Conservation (phyloP, 1,140 invertebrate species). For the Trichonephila inaurata region DNA sequence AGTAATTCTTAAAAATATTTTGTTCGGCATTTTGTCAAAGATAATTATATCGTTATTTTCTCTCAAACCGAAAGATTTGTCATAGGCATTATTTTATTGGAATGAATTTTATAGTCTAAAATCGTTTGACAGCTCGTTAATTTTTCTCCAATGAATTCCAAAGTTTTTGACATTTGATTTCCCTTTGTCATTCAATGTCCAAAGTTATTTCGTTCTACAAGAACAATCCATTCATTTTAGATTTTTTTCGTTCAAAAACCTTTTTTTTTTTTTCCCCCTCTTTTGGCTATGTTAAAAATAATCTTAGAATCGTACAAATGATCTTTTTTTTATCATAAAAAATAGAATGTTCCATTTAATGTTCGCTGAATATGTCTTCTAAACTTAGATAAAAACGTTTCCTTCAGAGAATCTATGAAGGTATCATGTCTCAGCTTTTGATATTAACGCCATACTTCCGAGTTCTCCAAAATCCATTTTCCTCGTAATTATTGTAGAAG, state of each 20-base stretch:
- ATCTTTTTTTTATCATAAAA: neutral
- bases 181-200: too few relatives aligned
- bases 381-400: neutral
- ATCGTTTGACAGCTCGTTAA: too few relatives aligned
- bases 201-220: too few relatives aligned
- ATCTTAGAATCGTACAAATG: slow-evolving; percentile 2
- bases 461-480: slow-evolving; percentile 14
- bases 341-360: neutral
- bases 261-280: neutral
- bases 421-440: neutral
- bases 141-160: too few relatives aligned
- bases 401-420: neutral
- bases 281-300: neutral
- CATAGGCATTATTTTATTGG: too few relatives aligned
- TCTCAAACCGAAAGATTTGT: too few relatives aligned
- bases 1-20: neutral
- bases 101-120: too few relatives aligned
- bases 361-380: neutral
- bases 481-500: slow-evolving; percentile 46
- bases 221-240: too few relatives aligned
- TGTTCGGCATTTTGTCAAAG: neutral
- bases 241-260: too few relatives aligned
- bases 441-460: slow-evolving; percentile 17
- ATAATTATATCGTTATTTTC: too few relatives aligned
- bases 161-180: too few relatives aligned